Evolutionary conservation across 2,888 invertebrate species (phyloP), one percentile per base, ranked within the genome.

Genomic region (Drosophila melanocephala): DNA sequence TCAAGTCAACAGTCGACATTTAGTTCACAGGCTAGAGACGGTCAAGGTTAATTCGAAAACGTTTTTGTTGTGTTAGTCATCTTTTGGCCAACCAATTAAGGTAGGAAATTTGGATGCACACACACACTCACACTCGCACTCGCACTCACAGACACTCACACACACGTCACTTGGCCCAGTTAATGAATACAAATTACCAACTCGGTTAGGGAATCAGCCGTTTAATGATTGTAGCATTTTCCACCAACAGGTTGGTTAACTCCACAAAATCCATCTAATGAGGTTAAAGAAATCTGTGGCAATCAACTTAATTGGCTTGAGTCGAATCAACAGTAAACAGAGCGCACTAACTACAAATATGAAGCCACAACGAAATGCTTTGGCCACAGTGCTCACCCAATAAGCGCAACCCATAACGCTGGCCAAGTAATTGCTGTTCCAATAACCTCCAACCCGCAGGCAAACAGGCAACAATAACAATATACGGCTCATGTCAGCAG

Each of bases 401-500:
- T 50, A 68, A 57, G 56, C 35, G 69, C 51, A 58, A 26, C 16
- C 12, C 52, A 71, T 37, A 33, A 47, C 57, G 32, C 33, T n/a
- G 61, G 32, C 53, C 47, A 55, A 61, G 53, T 56, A 65, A 59
- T 69, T 80, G 77, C 63, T 71, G 87, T 71, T 86, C 89, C 89
- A 86, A 80, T 84, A 87, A 84, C 87, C 84, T 74, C 53, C 58
- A 74, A 69, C 89, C 84, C 70, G 69, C 51, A 58, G 81, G 72
- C 87, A 62, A 26, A 32, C 42, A 53, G 32, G 32, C 57, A 65
- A 69, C 61, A 59, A 69, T 10, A 64, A 59, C 51, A 65, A 52
- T 22, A 51, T 5, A 35, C 53, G 74, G 60, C 80, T 57, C 78
- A 89, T 84, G 84, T 83, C 86, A 75, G 37, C 66, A 28, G 64